Base-by-base conservation (phyloP, 2,888 invertebrate genomes). In the Parthenolecanium corni region DNA sequence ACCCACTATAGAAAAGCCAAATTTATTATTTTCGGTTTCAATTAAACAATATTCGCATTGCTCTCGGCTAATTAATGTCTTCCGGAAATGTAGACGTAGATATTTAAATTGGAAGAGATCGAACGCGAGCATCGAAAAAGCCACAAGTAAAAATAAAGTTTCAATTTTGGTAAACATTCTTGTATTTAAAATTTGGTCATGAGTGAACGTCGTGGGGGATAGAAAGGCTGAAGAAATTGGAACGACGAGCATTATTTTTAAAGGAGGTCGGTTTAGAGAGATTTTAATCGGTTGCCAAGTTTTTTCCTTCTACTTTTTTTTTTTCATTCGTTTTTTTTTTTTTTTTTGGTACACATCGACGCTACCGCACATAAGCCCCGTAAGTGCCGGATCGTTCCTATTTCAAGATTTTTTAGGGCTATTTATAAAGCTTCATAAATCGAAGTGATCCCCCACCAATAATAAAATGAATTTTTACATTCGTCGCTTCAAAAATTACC, bases 381-480 rank as follows among this genome's bases (percentile, higher is more conserved):
- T 36, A 53, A 24, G 23, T 56, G 3, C 23, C 44, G 40, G 40
- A 56, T 42, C 42, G 56, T 44, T 42, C 20, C 58, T 58, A 47
- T 58, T 49, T 58, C 47, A 36, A 21, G 47, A n/a, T 23, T 2
- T 31, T 21, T n/a, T n/a, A n/a, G 36, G 47, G 36, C 58, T 58
- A 58, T 58, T 58, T 58, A 36, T 58, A 47, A 49, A 58, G 5
- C 31, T 24, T 49, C 31, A 58, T 36, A 25, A 58, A 58, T 56
- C 21, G 56, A 42, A 24, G 40, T 18, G 24, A 56, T 56, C 56
- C 56, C 53, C 56, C 56, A 56, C 56, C 56, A 40, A 42, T 14
- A 44, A 21, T 24, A 23, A 16, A 44, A 25, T n/a, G 20, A 38
- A 44, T 58, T 46, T 47, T 20, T 18, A 44, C 23, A 16, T 46